These are phyloP conservation scores for Drosophila ficusphila DNA, from an alignment of 1,140 invertebrate genomes.

Conservation along the genomic window DNA sequence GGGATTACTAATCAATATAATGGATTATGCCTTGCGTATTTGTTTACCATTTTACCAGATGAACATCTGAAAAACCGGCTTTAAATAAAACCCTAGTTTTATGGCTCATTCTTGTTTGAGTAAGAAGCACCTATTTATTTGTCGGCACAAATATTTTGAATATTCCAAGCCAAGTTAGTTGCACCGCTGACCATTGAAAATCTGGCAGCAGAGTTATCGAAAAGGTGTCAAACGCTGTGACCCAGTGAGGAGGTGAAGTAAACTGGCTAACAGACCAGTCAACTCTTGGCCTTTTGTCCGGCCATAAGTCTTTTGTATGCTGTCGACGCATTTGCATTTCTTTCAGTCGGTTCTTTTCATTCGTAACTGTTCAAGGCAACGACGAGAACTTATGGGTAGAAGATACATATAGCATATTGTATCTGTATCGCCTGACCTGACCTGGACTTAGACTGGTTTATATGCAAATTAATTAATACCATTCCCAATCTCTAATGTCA, in stretches of 20 bases:
- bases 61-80: background rate
- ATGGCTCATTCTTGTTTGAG: background rate
- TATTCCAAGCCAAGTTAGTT: background rate
- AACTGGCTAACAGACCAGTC: conserved; percentile 31
- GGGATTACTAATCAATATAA: too few relatives aligned
- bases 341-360: conserved; percentile 19
- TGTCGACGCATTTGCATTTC: conserved; percentile 40
- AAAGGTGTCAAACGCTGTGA: conserved; percentile 48
- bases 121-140: background rate
- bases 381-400: conserved; percentile 26
- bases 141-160: background rate
- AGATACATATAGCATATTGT: conserved; percentile 3
- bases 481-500: conserved; percentile 39
- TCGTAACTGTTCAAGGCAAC: conserved; percentile 12
- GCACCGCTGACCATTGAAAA: conserved; percentile 15
- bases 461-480: conserved; percentile 53
- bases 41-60: too few relatives aligned
- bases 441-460: conserved; percentile 41
- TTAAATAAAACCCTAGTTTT: background rate
- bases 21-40: too few relatives aligned
- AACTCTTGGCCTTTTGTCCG: conserved; percentile 30
- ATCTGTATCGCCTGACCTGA: conserved; percentile 12
- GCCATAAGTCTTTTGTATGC: conserved; percentile 33
- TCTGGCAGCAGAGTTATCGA: background rate
- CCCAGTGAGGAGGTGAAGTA: conserved; percentile 29